These are phyloP conservation scores for Oreotrochilus melanogaster DNA, from an alignment of 2,113 vertebrate species.

Conservation along the genomic window DNA sequence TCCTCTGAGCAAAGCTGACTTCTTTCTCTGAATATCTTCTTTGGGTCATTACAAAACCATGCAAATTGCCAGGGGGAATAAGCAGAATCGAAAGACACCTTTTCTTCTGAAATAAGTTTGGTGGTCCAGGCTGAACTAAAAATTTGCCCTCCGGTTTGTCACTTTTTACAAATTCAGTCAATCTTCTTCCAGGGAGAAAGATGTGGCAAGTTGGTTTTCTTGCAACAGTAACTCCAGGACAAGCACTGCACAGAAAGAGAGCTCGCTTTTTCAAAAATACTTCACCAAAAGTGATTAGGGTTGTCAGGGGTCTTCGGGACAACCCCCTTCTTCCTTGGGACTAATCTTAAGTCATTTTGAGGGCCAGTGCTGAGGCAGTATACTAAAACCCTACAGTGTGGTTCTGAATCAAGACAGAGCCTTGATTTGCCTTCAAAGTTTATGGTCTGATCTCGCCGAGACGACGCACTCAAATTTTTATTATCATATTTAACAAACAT, in stretches of 20 bases:
- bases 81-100: not conserved
- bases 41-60: not conserved
- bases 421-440: not conserved
- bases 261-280: not conserved
- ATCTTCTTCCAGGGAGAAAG: not conserved
- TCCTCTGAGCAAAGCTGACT: not conserved
- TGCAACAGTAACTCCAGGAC: not conserved
- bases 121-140: not conserved
- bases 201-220: not conserved
- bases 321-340: not conserved
- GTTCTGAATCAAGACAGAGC: not conserved
- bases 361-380: not conserved
- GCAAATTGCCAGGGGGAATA: not conserved
- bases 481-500: not conserved
- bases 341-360: not conserved
- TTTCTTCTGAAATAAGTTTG: not conserved
- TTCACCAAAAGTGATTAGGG: not conserved
- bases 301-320: accelerated
- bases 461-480: not conserved
- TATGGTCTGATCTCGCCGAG: not conserved
- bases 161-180: not conserved
- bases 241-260: not conserved
- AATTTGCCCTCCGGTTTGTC: not conserved
- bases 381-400: accelerated
- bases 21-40: not conserved